phyloP scores from a whole-genome alignment of 2,113 vertebrate genomes.

The Nymphicus hollandicus region DNA sequence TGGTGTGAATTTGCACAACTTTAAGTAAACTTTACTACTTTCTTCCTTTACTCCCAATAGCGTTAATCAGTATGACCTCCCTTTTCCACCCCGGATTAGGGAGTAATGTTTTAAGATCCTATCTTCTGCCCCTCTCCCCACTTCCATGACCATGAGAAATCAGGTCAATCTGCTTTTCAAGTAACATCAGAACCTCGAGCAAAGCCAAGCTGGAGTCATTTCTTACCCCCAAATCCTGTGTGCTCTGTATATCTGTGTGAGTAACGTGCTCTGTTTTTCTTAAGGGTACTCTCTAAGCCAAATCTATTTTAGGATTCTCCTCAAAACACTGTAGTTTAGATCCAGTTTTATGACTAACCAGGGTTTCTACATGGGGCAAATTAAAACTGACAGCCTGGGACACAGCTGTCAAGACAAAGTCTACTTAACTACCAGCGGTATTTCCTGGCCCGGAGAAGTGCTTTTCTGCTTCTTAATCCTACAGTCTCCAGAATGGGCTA shows the following conservation, averaged over 20 bases:
- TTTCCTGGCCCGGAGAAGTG: neutral
- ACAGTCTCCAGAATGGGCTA: neutral
- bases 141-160: neutral
- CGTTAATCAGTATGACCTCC: neutral
- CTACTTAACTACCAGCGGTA: neutral
- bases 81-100: neutral
- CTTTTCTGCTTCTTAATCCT: neutral
- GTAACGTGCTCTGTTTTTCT: fast-evolving
- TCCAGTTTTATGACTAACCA: neutral
- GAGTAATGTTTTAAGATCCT: neutral
- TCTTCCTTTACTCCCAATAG: neutral
- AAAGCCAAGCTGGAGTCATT: neutral
- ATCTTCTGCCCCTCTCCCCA: neutral
- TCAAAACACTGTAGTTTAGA: neutral
- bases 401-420: neutral
- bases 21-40: neutral
- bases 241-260: neutral
- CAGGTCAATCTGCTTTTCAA: neutral
- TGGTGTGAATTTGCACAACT: neutral
- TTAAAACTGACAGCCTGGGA: neutral
- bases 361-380: neutral
- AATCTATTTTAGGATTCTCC: neutral
- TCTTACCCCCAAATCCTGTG: neutral
- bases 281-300: neutral
- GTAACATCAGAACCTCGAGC: neutral